phyloP scores from a whole-genome alignment of 1,140 invertebrate species.

The Antheraea mylitta region DNA sequence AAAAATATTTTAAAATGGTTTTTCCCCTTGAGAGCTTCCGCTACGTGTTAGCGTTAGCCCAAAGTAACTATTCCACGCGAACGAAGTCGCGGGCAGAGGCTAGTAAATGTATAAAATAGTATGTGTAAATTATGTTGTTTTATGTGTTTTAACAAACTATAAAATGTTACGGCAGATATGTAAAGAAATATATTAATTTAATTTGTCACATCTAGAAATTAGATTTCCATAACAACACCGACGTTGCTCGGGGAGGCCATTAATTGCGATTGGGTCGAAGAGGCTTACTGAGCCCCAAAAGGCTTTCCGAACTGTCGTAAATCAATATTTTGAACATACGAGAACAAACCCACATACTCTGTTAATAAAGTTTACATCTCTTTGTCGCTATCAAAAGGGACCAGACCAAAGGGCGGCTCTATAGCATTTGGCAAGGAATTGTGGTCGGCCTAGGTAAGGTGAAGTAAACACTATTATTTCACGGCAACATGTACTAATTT shows the following conservation, averaged over 20 bases:
- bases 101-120: too few species aligned
- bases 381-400: slow-evolving; percentile 25
- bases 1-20: too few species aligned
- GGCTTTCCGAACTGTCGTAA: slow-evolving; percentile 55
- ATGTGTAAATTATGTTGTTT: too few species aligned
- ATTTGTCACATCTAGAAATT: background rate
- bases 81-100: too few species aligned
- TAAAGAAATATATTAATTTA: background rate
- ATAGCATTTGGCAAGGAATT: slow-evolving; percentile 34
- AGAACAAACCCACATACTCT: slow-evolving; percentile 29
- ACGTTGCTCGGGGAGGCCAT: slow-evolving; percentile 45
- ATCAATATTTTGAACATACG: slow-evolving; percentile 29
- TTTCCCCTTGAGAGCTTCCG: too few species aligned
- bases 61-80: too few species aligned
- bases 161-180: too few species aligned
- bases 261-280: slow-evolving; percentile 67
- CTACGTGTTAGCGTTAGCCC: too few species aligned
- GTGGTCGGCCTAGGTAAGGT: slow-evolving; percentile 46
- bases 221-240: background rate
- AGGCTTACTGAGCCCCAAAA: slow-evolving; percentile 65
- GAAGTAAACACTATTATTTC: slow-evolving; percentile 49
- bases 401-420: slow-evolving; percentile 46
- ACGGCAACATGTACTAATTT: slow-evolving; percentile 51
- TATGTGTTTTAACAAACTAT: too few species aligned
- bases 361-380: slow-evolving; percentile 34